Evolutionary conservation across 2,888 invertebrate genomes (phyloP), one percentile per base, ranked within the genome.

Genomic region (Chalcis sispes): DNA sequence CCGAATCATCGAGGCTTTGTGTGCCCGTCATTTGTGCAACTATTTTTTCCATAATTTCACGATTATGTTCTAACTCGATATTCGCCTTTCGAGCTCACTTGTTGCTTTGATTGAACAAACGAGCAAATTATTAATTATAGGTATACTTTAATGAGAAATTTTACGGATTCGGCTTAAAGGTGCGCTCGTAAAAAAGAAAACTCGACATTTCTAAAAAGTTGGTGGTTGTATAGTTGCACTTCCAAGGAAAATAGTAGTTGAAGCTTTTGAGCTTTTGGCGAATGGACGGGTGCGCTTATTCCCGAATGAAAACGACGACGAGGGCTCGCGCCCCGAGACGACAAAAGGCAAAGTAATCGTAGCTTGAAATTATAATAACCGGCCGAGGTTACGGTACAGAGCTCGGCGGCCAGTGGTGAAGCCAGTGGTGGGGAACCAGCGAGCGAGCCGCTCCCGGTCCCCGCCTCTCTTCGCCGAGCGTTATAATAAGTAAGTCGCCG

Each of bases 311-410:
- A 48, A 20, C 15, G 27, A 52, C 10, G 2, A n/a, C 3, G 32
- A 32, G 46, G 46, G n/a, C 8, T 15, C 79, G 80, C 78, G 77
- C 77, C 81, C 77, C 81, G 77, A 80, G 82, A 79, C 80, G 83
- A 85, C 85, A 85, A 85, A 85, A 85, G 84, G 81, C 83, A 83
- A 84, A 84, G 85, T 85, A 85, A 86, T 87, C 85, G 83, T 85
- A 84, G 85, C 83, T 86, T 84, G 83, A 85, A 85, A 86, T 86
- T 84, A 84, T 85, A 85, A 86, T 85, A 85, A 84, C 84, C 82
- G 80, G 81, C 80, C 80, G 83, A 78, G 79, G 20, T 36, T 15
- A 77, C 79, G 78, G 80, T 79, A 78, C 79, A 79, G 77, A 73
- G 29, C 50, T 23, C 4, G 27, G 46, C 3, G 23, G 20, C 27